Evolutionary conservation across 2,797 vertebrate genomes (phyloP).

Genomic region (Anniella stebbinsi): DNA sequence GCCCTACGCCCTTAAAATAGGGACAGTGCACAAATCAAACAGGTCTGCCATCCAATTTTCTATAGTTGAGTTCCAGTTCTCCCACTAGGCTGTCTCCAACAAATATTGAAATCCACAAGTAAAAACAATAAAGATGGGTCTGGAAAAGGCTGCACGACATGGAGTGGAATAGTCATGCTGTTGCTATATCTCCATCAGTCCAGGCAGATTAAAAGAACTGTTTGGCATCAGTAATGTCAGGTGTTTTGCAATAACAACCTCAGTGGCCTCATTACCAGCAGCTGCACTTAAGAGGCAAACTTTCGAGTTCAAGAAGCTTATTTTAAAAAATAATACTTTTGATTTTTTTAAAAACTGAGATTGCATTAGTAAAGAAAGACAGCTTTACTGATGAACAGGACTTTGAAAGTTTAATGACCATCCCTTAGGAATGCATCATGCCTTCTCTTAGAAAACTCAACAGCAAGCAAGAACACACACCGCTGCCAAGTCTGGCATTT

Average conservation of each 20-base stretch:
- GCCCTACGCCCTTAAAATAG: background rate
- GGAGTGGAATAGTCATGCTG: background rate
- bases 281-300: conserved; percentile 25
- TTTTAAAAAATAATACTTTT: conserved; percentile 26
- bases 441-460: conserved; percentile 35
- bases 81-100: background rate
- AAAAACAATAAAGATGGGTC: background rate
- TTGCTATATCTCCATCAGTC: background rate
- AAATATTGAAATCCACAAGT: background rate
- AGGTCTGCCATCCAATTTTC: background rate
- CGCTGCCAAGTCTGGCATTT: conserved; percentile 21
- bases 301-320: conserved; percentile 16
- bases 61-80: background rate
- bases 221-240: background rate
- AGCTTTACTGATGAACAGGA: conserved; percentile 37
- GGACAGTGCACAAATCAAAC: background rate
- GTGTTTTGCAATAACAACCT: background rate
- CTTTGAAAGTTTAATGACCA: conserved; percentile 50
- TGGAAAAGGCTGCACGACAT: background rate
- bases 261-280: background rate
- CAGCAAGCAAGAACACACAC: conserved; percentile 24
- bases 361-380: conserved; percentile 49
- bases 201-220: background rate
- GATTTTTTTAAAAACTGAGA: conserved; percentile 17
- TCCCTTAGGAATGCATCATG: conserved; percentile 45